These are phyloP conservation scores for Aphidius ervi DNA, from an alignment of 1,140 invertebrate genomes.

Conservation along the genomic window DNA sequence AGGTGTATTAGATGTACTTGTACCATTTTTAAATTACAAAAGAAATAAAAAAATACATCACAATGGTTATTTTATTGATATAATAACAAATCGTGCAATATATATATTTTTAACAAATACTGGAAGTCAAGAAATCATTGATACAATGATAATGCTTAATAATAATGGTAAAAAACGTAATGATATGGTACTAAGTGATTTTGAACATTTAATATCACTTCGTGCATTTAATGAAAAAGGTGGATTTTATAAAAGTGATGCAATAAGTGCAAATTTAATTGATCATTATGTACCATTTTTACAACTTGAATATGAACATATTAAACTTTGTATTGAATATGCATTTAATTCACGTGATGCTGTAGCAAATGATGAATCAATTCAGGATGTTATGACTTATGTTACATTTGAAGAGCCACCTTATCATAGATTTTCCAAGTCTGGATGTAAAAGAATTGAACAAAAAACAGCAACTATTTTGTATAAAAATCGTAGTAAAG, in stretches of 20 bases:
- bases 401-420: slow-evolving; percentile 52
- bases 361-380: slow-evolving; percentile 46
- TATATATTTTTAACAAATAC: slow-evolving; percentile 92
- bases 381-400: slow-evolving; percentile 47
- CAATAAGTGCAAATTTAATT: slow-evolving; percentile 80
- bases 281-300: slow-evolving; percentile 93
- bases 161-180: slow-evolving; percentile 62
- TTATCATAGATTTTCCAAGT: slow-evolving; percentile 53
- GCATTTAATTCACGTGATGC: slow-evolving; percentile 54
- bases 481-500: slow-evolving; percentile 16
- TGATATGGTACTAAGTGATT: slow-evolving; percentile 65
- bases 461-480: slow-evolving; percentile 52
- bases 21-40: slow-evolving; percentile 82
- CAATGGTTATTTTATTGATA: slow-evolving; percentile 28
- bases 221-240: slow-evolving; percentile 74
- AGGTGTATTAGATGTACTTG: slow-evolving; percentile 77
- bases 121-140: slow-evolving; percentile 67
- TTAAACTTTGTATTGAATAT: slow-evolving; percentile 66
- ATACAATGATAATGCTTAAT: slow-evolving; percentile 63
- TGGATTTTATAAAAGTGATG: slow-evolving; percentile 71
- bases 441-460: slow-evolving; percentile 60
- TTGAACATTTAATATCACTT: slow-evolving; percentile 69
- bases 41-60: slow-evolving; percentile 7
- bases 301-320: slow-evolving; percentile 81
- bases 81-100: slow-evolving; percentile 69